These are phyloP conservation scores for Delichon dasypus DNA, from an alignment of 2,797 vertebrate genomes.

Conservation along the genomic window DNA sequence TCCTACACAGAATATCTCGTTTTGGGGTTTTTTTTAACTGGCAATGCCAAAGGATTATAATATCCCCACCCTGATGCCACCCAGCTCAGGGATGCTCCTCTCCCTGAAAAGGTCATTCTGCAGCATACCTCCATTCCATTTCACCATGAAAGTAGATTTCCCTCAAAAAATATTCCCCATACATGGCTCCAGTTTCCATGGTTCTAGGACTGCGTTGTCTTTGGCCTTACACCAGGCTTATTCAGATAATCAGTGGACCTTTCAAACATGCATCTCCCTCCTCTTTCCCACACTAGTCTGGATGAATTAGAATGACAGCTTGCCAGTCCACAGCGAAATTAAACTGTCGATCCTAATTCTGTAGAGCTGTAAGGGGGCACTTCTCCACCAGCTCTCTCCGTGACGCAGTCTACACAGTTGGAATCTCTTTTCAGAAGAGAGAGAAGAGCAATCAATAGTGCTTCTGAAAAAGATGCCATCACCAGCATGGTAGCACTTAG, in stretches of 20 bases:
- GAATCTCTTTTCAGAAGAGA: slow-evolving; percentile 66
- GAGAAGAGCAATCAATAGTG: slow-evolving; percentile 71
- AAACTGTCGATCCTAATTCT: slow-evolving; percentile 64
- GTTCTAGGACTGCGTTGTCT: neutral
- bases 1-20: neutral
- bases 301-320: slow-evolving; percentile 29
- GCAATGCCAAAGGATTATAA: neutral
- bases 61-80: neutral
- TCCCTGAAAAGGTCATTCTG: neutral
- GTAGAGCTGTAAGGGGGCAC: slow-evolving; percentile 49
- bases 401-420: slow-evolving; percentile 49
- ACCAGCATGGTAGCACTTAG: slow-evolving; percentile 61
- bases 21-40: neutral
- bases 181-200: neutral
- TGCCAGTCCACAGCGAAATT: slow-evolving; percentile 55
- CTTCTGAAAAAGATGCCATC: slow-evolving; percentile 68
- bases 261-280: slow-evolving; percentile 27
- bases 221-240: slow-evolving; percentile 11
- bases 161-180: neutral
- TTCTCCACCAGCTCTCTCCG: slow-evolving; percentile 53
- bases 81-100: neutral
- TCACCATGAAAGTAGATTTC: neutral
- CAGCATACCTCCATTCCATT: neutral
- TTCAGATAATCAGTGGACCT: slow-evolving; percentile 39
- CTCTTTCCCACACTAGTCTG: slow-evolving; percentile 17